A percentile compares a stretch with the other conserved stretches of the same genome.
Evolutionary conservation across 2,113 vertebrate species (phyloP).

Genomic region (Leptosomus discolor): DNA sequence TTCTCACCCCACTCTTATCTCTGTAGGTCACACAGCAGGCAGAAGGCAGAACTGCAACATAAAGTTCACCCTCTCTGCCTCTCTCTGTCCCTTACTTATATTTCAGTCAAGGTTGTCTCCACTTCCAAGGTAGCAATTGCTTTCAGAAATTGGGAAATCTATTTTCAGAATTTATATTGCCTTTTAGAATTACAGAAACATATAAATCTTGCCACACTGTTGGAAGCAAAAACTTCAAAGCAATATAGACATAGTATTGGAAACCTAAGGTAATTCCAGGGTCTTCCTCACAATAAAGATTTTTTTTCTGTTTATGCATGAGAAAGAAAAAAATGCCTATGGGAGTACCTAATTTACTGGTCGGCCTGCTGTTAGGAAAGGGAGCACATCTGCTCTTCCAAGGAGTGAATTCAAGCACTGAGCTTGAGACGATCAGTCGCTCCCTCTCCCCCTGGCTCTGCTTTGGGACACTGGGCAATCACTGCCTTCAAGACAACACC

Average conservation of each 20-base stretch:
- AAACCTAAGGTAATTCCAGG: conserved; percentile 6
- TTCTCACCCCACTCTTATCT: conserved; percentile 1
- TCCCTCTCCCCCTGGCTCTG: neutral
- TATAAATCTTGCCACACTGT: neutral
- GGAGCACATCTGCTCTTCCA: neutral
- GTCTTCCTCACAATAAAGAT: neutral
- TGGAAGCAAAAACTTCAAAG: conserved; percentile 5
- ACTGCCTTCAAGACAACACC: neutral
- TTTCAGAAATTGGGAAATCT: conserved; percentile 50
- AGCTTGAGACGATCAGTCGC: neutral
- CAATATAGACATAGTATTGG: neutral
- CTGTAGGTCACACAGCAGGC: neutral
- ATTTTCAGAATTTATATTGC: conserved; percentile 46
- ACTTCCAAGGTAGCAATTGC: conserved; percentile 19
- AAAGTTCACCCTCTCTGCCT: neutral
- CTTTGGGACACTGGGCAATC: neutral
- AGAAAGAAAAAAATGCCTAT: neutral
- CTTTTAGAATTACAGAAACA: conserved; percentile 30
- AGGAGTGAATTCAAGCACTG: neutral
- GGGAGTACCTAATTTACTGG: neutral
- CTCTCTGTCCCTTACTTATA: neutral
- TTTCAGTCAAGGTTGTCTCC: conserved; percentile 36
- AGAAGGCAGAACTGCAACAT: neutral
- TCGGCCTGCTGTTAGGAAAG: neutral
- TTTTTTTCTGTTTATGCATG: neutral